phyloP scores from a whole-genome alignment of 2,797 vertebrate genomes.

The Mus caroli region DNA sequence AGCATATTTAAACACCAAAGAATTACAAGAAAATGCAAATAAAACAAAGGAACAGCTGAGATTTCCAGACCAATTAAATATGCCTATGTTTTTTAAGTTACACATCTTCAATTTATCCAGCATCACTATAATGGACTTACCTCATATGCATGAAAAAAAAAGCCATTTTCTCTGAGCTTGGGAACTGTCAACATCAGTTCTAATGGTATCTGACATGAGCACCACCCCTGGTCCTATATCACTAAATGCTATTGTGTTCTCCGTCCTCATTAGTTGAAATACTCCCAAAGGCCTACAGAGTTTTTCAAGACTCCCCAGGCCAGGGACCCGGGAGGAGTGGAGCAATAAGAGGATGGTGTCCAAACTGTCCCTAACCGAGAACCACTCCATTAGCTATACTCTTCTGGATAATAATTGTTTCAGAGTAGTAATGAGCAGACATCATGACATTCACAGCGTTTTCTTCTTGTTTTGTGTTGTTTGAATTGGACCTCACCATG shows the following conservation, averaged over 20 bases:
- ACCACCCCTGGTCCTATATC: neutral
- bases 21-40: slow-evolving; percentile 33
- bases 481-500: neutral
- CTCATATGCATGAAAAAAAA: slow-evolving; percentile 40
- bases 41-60: neutral
- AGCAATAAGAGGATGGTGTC: too few species aligned
- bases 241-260: neutral
- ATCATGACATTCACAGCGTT: slow-evolving; percentile 9
- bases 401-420: slow-evolving; percentile 41
- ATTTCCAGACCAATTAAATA: slow-evolving; percentile 47
- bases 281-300: neutral
- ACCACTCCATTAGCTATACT: slow-evolving; percentile 10
- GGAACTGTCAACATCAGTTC: neutral
- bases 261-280: neutral
- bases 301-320: neutral
- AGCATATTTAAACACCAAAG: neutral
- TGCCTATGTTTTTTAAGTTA: neutral
- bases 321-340: neutral
- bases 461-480: neutral
- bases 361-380: slow-evolving; percentile 18
- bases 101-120: slow-evolving; percentile 43
- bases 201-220: neutral
- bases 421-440: slow-evolving; percentile 47
- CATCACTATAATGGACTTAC: neutral
- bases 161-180: slow-evolving; percentile 43